Base-by-base conservation (phyloP, 2,888 invertebrate genomes). In the Villa cingulata region DNA sequence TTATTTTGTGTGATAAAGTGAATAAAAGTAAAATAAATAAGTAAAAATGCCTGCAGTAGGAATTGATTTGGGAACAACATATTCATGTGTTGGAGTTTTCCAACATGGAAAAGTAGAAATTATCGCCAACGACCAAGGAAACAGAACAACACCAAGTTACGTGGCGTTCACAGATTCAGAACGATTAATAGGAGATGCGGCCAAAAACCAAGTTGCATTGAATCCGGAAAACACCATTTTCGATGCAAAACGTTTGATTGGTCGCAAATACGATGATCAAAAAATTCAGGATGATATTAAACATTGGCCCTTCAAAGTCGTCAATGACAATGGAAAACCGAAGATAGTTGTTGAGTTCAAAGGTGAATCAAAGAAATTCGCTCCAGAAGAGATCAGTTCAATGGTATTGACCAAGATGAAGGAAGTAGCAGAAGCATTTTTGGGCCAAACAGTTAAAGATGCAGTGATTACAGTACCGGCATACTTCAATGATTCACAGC, bases 341-440 rank as follows among this genome's bases (percentile, higher is more conserved):
- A 86, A 84, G 68, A 85, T 87, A 54, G 74, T 82, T 64, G 86
- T 90, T 34, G 73, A 83, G 54, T 92, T 87, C 75, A 91, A 91
- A 66, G 90, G 89, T 41, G 92, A 94, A 70, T 72, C 72, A 53
- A 95, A 94, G 67, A 78, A 79, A 45, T 92, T 92, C 76, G 87
- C 80, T 74, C 90, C 91, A 2, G 91, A 92, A 70, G 92, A 92
- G 74, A 81, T 92, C 49, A 87, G 86, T 59, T 89, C 90, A 29
- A 91, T 91, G 91, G 89, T 92, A 45, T 75, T 94, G 52, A 84
- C 81, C 42, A 92, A 92, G 68, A 94, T 92, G 92, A 90, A 87
- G 74, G 85, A 86, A 70, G 84, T 83, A 51, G 86, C 86, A 45
- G 86, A 86, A 70, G 85, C 85, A 2, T 86, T 83, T 66, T 73